Evolutionary conservation across 2,797 vertebrate species (phyloP).

Genomic region (Holocentrus rufus): DNA sequence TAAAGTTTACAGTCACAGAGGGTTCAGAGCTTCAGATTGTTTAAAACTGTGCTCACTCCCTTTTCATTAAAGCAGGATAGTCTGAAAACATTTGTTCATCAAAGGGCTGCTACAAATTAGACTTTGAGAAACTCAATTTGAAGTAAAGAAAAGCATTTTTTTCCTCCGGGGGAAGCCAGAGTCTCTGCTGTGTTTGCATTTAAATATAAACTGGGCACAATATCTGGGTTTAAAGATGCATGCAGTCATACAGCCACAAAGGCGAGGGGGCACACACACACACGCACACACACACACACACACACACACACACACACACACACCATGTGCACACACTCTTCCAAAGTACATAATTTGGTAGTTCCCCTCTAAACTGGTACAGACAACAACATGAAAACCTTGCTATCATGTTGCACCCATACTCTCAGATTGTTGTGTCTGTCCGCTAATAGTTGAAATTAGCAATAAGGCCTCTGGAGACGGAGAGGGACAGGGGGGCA

Average conservation of each 20-base stretch:
- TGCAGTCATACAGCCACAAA: conserved; percentile 47
- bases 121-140: conserved; percentile 82
- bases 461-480: conserved; percentile 62
- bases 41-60: conserved; percentile 82
- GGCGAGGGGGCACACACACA: conserved; percentile 24
- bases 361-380: conserved; percentile 37
- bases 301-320: conserved; percentile 17
- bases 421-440: conserved; percentile 65
- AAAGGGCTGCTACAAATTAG: conserved; percentile 83
- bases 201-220: conserved; percentile 78
- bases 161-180: conserved; percentile 68
- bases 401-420: conserved; percentile 56
- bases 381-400: conserved; percentile 51
- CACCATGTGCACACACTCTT: conserved; percentile 32
- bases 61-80: conserved; percentile 82
- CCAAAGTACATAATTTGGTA: conserved; percentile 44
- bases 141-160: conserved; percentile 78
- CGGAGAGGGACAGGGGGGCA: conserved; percentile 44
- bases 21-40: conserved; percentile 83
- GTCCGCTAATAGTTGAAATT: conserved; percentile 64
- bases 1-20: conserved; percentile 83
- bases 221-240: conserved; percentile 68
- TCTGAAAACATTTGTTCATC: conserved; percentile 83
- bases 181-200: conserved; percentile 79
- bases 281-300: conserved; percentile 39